Percentiles rank a stretch among this genome's conserved stretches.
Conservation (phyloP, 1,140 invertebrate genomes). For the Sipha flava region DNA sequence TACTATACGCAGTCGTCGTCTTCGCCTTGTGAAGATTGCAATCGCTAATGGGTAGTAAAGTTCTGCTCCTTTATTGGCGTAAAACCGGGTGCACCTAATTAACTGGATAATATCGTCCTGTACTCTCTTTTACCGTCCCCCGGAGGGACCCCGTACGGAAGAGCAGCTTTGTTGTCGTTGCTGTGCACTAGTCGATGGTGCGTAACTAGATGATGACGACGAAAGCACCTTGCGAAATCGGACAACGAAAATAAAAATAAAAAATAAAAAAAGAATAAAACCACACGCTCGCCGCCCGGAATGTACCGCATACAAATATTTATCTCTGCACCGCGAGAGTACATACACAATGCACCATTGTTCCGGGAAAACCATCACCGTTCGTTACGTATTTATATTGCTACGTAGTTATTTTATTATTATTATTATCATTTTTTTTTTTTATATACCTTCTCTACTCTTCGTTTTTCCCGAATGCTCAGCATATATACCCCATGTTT, state of each 20-base stretch:
- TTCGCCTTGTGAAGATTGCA: not conserved
- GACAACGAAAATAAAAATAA: not conserved
- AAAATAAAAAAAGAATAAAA: not conserved
- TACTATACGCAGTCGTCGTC: not conserved
- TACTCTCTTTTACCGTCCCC: not conserved
- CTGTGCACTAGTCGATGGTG: no score
- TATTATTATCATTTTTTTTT: not conserved
- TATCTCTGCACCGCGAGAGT: not conserved
- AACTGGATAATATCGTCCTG: not conserved
- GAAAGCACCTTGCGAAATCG: not conserved
- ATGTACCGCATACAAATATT: not conserved
- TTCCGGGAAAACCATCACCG: not conserved
- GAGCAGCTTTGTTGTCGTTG: not conserved
- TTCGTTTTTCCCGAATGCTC: not conserved
- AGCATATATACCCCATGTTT: not conserved
- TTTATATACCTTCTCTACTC: not conserved
- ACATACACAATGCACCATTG: slow-evolving; percentile 18
- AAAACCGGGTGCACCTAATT: slow-evolving; percentile 30
- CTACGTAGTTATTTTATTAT: slow-evolving; percentile 9
- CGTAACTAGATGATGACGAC: not conserved
- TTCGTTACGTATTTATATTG: not conserved
- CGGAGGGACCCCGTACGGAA: not conserved
- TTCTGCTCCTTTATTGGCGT: slow-evolving; percentile 26
- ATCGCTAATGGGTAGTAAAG: slow-evolving; percentile 32
- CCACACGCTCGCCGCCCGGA: not conserved